Base-by-base conservation (phyloP, 2,113 vertebrate species). In the Brachyhypopomus occidentalis region DNA sequence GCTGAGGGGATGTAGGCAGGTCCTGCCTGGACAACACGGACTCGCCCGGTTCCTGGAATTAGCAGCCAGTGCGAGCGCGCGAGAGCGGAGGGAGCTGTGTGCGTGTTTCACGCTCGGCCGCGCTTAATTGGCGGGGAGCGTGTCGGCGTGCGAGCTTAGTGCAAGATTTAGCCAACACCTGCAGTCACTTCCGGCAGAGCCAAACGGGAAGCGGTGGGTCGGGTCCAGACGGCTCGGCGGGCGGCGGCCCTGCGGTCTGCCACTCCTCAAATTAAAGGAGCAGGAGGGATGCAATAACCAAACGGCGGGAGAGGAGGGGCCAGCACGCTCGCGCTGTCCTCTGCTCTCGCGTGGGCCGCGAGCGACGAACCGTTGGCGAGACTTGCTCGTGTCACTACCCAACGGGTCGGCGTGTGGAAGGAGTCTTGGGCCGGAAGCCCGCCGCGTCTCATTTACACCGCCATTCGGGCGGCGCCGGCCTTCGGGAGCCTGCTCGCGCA, bases 211-310 rank as follows among this genome's bases (percentile, higher is more conserved):
- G 11, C 8, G 5, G 41, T 72, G 66, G 66, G 36, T 63, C 71
- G n/a, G 38, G 71, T 20, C 64, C 30, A 72, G 38, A 17, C n/a
- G n/a, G 14, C 60, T 78, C 72, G 34, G 75, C 59, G 63, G 52
- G 25, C 60, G 12, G 5, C 69, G 38, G 52, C 45, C 70, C 34
- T 69, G 36, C 58, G 60, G 52, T 60, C 69, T 72, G 81, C 85
- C 86, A 80, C 90, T 89, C 86, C 88, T 83, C 79, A 90, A 90
- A 92, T 91, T 83, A 90, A 92, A 90, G 36, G 81, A 87, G 87
- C 88, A 84, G 72, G 75, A 90, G 86, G 88, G 88, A 90, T 89
- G 89, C 72, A 89, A 90, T 92, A 92, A 90, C 84, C 76, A 81
- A 89, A 79, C 83, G 48, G 19, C 77, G 72, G 77, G 81, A 83